Conservation (phyloP, 2,113 vertebrate genomes). For the Lophura nycthemera region DNA sequence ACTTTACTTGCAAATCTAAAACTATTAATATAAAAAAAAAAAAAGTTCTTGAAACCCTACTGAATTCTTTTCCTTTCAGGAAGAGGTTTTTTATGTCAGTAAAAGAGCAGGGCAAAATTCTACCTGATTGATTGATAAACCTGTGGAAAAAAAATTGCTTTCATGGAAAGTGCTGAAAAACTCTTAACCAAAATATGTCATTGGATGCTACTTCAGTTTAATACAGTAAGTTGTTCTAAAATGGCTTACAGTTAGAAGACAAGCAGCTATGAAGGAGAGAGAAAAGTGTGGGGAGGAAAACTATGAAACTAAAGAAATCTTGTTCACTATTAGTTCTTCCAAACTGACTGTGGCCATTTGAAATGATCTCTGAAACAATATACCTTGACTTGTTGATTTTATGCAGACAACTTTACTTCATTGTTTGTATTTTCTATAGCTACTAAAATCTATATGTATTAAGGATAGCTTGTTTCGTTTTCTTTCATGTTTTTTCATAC, state of each 20-base stretch:
- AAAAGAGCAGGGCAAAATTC: background rate
- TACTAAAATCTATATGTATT: background rate
- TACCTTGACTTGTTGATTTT: background rate
- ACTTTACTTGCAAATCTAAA: background rate
- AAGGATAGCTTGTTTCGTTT: background rate
- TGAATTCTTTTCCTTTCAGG: background rate
- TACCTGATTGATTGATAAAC: background rate
- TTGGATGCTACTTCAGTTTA: background rate
- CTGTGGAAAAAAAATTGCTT: background rate
- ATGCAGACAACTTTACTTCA: background rate
- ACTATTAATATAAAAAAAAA: background rate
- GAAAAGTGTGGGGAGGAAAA: background rate
- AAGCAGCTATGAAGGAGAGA: background rate
- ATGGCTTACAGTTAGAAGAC: background rate
- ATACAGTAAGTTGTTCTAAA: background rate
- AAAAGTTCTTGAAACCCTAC: background rate
- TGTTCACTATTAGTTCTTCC: slow-evolving; percentile 33
- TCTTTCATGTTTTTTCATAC: background rate
- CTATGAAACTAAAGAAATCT: background rate
- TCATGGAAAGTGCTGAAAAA: background rate
- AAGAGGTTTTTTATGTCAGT: background rate
- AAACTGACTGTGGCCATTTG: background rate
- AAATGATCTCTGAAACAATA: slow-evolving; percentile 22
- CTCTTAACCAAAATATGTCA: background rate
- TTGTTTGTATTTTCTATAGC: background rate